Evolutionary conservation across 2,888 invertebrate genomes (phyloP).

Genomic region (Drosophila mettleri): DNA sequence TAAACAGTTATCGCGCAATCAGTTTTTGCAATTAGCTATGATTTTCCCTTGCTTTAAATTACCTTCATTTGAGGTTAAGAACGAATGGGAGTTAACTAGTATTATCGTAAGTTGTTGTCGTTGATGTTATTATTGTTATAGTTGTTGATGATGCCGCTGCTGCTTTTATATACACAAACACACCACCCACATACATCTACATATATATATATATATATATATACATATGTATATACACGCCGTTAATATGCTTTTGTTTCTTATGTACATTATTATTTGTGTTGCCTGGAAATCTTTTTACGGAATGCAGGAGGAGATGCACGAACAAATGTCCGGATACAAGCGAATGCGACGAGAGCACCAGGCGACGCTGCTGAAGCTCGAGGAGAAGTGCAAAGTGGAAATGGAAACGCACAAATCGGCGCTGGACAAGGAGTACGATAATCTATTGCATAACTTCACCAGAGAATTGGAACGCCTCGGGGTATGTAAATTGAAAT

Average conservation of each 20-base stretch:
- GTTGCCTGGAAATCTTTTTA: slow-evolving; percentile 26
- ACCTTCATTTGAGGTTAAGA: slow-evolving; percentile 56
- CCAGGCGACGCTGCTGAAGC: slow-evolving; percentile 96
- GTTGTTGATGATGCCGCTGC: slow-evolving; percentile 13
- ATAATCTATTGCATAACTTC: slow-evolving; percentile 95
- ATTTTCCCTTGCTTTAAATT: slow-evolving; percentile 41
- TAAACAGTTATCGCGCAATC: background rate
- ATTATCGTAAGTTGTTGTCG: slow-evolving; percentile 59
- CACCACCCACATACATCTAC: background rate
- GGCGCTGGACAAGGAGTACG: slow-evolving; percentile 98
- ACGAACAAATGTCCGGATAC: slow-evolving; percentile 99
- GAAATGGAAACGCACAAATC: slow-evolving; percentile 99
- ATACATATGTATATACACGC: slow-evolving; percentile 17
- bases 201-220: slow-evolving; percentile 18
- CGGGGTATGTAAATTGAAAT: slow-evolving; percentile 86
- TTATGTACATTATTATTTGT: slow-evolving; percentile 48
- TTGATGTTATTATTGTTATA: slow-evolving; percentile 5
- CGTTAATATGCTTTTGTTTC: slow-evolving; percentile 45
- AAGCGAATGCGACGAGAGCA: slow-evolving; percentile 99
- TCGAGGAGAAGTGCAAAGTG: slow-evolving; percentile 97
- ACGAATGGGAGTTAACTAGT: slow-evolving; percentile 49
- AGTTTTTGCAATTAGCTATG: slow-evolving; percentile 29
- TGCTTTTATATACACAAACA: slow-evolving; percentile 22
- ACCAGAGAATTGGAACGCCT: slow-evolving; percentile 96
- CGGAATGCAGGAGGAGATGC: slow-evolving; percentile 92